A percentile compares a stretch with the other conserved stretches of the same genome.
Evolutionary conservation across 2,113 vertebrate species (phyloP).

Genomic region (Melanerpes formicivorus): DNA sequence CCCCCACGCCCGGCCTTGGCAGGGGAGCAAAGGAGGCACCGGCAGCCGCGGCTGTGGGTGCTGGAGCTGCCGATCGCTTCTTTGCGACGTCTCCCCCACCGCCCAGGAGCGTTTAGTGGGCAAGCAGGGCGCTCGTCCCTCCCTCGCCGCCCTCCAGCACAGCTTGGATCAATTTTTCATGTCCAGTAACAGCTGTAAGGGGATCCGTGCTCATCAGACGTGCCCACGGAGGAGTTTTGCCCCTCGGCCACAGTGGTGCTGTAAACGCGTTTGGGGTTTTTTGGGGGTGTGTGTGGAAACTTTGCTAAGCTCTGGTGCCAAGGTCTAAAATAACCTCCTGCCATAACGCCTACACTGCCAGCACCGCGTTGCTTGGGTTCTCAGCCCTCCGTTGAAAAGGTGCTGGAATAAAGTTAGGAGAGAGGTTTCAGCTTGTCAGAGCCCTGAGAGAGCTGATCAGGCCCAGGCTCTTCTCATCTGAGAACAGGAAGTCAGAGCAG

Average conservation of each 20-base stretch:
- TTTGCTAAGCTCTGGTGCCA: background rate
- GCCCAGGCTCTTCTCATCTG: background rate
- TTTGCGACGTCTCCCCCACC: background rate
- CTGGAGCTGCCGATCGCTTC: rapidly evolving
- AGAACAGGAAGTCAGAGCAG: conserved; percentile 60
- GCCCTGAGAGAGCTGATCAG: background rate
- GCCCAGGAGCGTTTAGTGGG: rapidly evolving
- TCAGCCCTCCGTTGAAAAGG: background rate
- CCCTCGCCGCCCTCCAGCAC: too few relatives aligned
- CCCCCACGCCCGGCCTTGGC: background rate
- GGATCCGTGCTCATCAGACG: background rate
- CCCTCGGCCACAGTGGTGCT: background rate
- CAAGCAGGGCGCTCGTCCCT: too few relatives aligned
- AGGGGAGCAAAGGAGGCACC: too few relatives aligned
- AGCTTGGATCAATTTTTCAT: rapidly evolving
- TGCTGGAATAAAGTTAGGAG: background rate
- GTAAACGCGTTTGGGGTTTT: background rate
- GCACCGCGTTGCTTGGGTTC: background rate
- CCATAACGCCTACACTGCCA: rapidly evolving
- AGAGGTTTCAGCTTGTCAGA: background rate
- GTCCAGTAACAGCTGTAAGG: background rate
- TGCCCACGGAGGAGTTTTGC: background rate
- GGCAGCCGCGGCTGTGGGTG: too few relatives aligned
- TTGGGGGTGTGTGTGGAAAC: background rate
- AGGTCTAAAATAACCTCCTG: background rate